Evolutionary conservation across 2,888 invertebrate genomes (phyloP), one percentile per base, ranked within the genome.

Genomic region (Uropetala carovei): DNA sequence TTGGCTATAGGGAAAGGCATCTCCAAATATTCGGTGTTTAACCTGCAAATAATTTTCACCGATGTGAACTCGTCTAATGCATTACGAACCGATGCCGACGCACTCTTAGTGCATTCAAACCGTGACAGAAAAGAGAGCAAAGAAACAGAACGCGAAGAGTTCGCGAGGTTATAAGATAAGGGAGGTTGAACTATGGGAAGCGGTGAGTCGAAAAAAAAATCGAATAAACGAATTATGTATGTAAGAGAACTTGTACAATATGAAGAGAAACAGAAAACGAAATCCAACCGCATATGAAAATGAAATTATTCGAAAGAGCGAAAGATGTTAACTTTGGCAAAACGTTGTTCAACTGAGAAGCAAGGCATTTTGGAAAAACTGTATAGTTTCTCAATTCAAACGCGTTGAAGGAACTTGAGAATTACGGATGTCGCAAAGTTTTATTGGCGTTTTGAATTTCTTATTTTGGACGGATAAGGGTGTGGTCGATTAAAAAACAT

Each of bases 401-500:
- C 43, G 43, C 43, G 43, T 43, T 43, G 5, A 43, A 43, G 43
- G 43, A 43, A 43, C 43, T 43, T 43, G 43, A 43, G 43, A 43
- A 43, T 43, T 43, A 43, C 5, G 43, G 27, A 75, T 22, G 22
- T 85, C 22, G 57, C 56, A 18, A 57, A 85, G 22, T 58, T 85
- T 85, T n/a, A 11, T 1, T 22, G 11, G 85, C 56, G 58, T 85
- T 85, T 58, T 58, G n/a, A 57, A 18, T 7, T 57, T 85, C 22
- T 85, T 58, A 57, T 22, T 85, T 85, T 43, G 43, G 57, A 85
- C 57, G 18, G n/a, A n/a, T 58, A 58, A 85, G 85, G 85, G 85
- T 22, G 85, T 85, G 85, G 85, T n/a, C 85, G 57, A 57, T n/a
- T 58, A 13, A 85, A 85, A 85, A 85, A 57, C 56, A 85, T 57